Evolutionary conservation across 2,888 invertebrate species (phyloP).

Genomic region (Athrips mouffetella): DNA sequence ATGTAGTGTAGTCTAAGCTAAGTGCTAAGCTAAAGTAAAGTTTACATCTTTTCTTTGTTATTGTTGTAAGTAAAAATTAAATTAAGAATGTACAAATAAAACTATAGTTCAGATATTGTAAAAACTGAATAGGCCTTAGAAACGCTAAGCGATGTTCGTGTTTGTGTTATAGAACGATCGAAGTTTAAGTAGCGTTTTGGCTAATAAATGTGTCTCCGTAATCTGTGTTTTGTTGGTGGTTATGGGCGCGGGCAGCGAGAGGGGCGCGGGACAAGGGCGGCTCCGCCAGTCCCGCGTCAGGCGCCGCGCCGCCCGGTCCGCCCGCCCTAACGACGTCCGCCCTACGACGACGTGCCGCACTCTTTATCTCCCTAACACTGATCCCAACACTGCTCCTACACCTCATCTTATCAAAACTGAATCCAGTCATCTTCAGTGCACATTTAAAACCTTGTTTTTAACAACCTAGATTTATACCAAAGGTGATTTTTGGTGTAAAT

Average conservation of each 20-base stretch:
- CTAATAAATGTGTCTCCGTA: slow-evolving; percentile 71
- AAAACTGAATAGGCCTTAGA: slow-evolving; percentile 11
- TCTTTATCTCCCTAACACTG: slow-evolving; percentile 26
- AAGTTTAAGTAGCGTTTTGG: slow-evolving; percentile 65
- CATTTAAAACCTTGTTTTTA: neutral
- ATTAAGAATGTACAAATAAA: neutral
- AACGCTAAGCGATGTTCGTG: slow-evolving; percentile 33
- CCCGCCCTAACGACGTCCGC: slow-evolving; percentile 47
- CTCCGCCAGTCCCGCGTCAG: slow-evolving; percentile 72
- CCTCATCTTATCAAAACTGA: neutral
- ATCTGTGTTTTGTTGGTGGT: slow-evolving; percentile 73
- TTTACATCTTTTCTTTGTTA: neutral
- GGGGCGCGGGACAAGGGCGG: slow-evolving; percentile 36
- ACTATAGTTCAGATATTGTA: slow-evolving; percentile 6
- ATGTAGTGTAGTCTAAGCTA: slow-evolving; percentile 9
- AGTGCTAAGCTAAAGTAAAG: slow-evolving; percentile 7
- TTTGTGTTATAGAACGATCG: slow-evolving; percentile 56
- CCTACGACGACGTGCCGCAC: slow-evolving; percentile 35
- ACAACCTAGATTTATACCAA: slow-evolving; percentile 20
- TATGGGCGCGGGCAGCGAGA: slow-evolving; percentile 43
- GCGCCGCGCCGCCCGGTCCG: slow-evolving; percentile 66
- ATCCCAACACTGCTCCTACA: slow-evolving; percentile 12
- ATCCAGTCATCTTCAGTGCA: no score
- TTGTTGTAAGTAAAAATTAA: neutral
- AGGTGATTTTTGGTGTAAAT: slow-evolving; percentile 50